These are phyloP conservation scores for Nomada ferruginata DNA, from an alignment of 2,888 invertebrate genomes.

Conservation along the genomic window DNA sequence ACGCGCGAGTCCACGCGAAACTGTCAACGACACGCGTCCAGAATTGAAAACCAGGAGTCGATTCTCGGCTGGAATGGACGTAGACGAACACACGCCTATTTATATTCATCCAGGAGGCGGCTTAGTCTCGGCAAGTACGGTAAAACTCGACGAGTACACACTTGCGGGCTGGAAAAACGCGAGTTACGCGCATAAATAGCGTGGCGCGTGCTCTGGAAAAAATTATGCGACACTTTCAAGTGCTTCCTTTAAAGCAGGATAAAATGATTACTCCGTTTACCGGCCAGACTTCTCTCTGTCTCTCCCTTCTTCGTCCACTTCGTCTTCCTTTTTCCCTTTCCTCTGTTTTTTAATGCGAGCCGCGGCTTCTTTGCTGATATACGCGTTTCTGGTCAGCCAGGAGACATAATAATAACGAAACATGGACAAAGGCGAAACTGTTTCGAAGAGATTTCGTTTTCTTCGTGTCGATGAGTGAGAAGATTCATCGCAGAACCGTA, in stretches of 20 bases:
- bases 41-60: constrained; percentile 37
- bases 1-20: constrained; percentile 24
- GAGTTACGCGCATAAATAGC: constrained; percentile 36
- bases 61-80: constrained; percentile 12
- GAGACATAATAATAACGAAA: constrained; percentile 5
- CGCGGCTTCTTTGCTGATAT: neutral
- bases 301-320: neutral
- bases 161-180: constrained; percentile 14
- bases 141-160: neutral
- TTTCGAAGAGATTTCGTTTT: constrained; percentile 8
- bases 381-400: neutral
- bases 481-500: neutral
- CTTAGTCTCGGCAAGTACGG: constrained; percentile 8
- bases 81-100: constrained; percentile 12
- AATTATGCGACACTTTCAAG: constrained; percentile 25
- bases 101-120: constrained; percentile 29
- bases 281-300: neutral
- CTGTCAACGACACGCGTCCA: constrained; percentile 12
- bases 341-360: neutral
- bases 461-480: constrained; percentile 1
- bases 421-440: neutral
- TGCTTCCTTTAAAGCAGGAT: constrained; percentile 33
- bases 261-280: constrained; percentile 36
- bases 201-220: constrained; percentile 33
- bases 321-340: neutral